Evolutionary conservation across 2,797 vertebrate species (phyloP), one percentile per base, ranked within the genome.

Genomic region (Chelon auratus): DNA sequence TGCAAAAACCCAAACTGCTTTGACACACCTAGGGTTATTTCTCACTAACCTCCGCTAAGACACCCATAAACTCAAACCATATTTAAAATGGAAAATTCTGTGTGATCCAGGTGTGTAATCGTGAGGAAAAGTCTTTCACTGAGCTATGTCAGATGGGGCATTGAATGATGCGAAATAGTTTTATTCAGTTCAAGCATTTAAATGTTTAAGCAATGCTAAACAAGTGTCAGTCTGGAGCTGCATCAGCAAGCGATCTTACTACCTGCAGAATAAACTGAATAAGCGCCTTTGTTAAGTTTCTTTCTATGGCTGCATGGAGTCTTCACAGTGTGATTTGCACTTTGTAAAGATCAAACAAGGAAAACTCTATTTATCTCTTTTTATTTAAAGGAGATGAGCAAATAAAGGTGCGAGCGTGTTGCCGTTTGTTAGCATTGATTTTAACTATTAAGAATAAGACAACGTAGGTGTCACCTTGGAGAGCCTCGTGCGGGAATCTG

Each of bases 71-170:
- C 30, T 50, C n/a, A 30, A 52, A 39, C 17, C 9, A 15, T 26
- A 47, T 58, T 77, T 62, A 17, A 72, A 73, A 59, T 36, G 54
- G 24, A 64, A 13, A 75, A 45, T 51, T 83, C 39, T 62, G 40
- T 67, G 7, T 58, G 9, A 75, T 50, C 9, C 18, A 52, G 14
- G 8, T 14, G 64, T 40, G 17, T 12, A 60, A 17, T 37, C 0
- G 2, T 18, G 0, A 40, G 48, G 40, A 47, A 33, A 30, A 57
- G 1, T 24, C 24, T 69, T 15, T n/a, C 12, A 33, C 0, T 3
- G n/a, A 33, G 24, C 1, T n/a, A 33, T 68, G 50, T 74, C 18
- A 56, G 43, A 62, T 7, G 24, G 17, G 14, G 18, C 6, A 40
- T 50, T 4, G 26, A 24, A 59, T 3, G 22, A 20, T 36, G 22